phyloP scores from a whole-genome alignment of 1,140 invertebrate genomes.

The Lepidotrigona ventralis region DNA sequence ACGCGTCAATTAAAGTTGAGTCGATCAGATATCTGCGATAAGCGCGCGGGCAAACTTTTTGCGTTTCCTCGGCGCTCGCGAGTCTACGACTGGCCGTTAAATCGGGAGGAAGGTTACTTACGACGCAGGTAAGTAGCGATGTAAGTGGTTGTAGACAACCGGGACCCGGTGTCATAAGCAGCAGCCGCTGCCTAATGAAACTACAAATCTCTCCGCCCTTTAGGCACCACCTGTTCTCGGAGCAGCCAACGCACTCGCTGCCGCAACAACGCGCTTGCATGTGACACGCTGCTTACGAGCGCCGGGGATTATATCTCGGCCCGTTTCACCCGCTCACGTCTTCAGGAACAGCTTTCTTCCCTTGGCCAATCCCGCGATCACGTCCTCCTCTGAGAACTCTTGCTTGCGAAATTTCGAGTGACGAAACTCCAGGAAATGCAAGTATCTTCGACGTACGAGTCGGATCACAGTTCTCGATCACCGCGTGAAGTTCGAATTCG shows the following conservation, averaged over 20 bases:
- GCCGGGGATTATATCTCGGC: slow-evolving; percentile 70
- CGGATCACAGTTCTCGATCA: background rate
- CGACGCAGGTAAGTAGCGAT: slow-evolving; percentile 77
- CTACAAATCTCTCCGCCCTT: slow-evolving; percentile 79
- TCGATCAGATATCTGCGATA: background rate
- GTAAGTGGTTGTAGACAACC: slow-evolving; percentile 81
- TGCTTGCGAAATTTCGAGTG: background rate
- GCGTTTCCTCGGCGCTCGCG: background rate
- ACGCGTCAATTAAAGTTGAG: background rate
- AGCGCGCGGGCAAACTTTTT: slow-evolving; percentile 30
- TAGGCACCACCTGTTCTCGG: slow-evolving; percentile 78
- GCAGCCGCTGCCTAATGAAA: slow-evolving; percentile 80
- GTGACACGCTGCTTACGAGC: slow-evolving; percentile 73
- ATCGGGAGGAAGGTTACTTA: slow-evolving; percentile 60
- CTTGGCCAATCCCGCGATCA: background rate
- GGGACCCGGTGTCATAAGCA: slow-evolving; percentile 77
- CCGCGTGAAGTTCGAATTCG: background rate
- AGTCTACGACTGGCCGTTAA: slow-evolving; percentile 26
- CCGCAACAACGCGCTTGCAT: slow-evolving; percentile 72
- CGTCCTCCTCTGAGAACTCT: background rate
- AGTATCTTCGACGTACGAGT: too few relatives aligned
- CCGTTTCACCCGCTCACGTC: slow-evolving; percentile 25
- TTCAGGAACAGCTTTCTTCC: slow-evolving; percentile 30
- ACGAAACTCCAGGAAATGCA: background rate
- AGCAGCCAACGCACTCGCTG: slow-evolving; percentile 63